Evolutionary conservation across 2,888 invertebrate species (phyloP), one percentile per base, ranked within the genome.

Genomic region (Drosophila neotestacea): DNA sequence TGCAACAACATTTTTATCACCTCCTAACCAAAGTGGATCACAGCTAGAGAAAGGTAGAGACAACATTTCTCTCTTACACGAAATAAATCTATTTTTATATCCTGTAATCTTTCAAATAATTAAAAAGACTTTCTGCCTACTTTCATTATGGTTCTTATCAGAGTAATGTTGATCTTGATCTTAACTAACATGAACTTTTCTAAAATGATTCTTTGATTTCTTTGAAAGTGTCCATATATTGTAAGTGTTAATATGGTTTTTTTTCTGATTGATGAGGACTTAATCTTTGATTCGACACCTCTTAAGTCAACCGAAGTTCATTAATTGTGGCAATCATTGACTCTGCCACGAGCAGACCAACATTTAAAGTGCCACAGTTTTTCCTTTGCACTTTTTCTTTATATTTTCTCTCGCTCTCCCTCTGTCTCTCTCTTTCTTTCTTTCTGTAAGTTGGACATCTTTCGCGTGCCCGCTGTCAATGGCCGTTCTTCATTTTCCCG

Each of bases 251-350:
- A 2, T 10, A 22, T 5, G 22, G 10, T 11, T 41, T 4, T 1
- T 16, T 41, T 6, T 1, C 11, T 44, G 42, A 55, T 55, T 55
- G 34, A 27, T 55, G 27, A 34, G 42, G 42, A 55, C 55, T 54
- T 32, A 9, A 42, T 34, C 41, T 11, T 41, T 4, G 58, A 55
- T 47, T 46, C 32, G 46, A 10, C 36, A 47, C 44, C 39, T n/a
- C 61, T 74, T 38, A 50, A 62, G 41, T 48, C 39, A 41, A 39
- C 34, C 7, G 41, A 50, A 48, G n/a, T 55, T 41, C 48, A 52
- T 75, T 65, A 79, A 46, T 56, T 62, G 32, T 34, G 44, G 36
- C 41, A 41, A 69, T 77, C 61, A 76, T 79, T 74, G 69, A 27
- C 36, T 10, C 32, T 60, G 52, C 51, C 16, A 36, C 28, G 30